Percentiles rank a stretch among this genome's conserved stretches.
Evolutionary conservation across 2,797 vertebrate genomes (phyloP).

Genomic region (Diplodus sargus): DNA sequence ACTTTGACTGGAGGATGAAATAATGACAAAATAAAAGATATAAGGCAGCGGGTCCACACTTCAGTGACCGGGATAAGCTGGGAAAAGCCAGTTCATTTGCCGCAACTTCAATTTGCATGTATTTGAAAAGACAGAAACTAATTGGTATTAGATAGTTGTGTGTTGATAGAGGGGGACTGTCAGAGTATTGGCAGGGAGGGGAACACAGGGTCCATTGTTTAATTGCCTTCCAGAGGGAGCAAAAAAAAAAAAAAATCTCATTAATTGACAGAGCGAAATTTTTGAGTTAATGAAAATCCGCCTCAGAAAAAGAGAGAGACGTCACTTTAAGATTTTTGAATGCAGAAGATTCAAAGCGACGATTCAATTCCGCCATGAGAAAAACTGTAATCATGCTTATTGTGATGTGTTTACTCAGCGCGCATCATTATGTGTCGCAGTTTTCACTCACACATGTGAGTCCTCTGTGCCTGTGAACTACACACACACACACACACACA

Average conservation of each 20-base stretch:
- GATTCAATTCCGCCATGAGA: constrained; percentile 17
- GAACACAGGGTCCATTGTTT: constrained; percentile 69
- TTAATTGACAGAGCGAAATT: constrained; percentile 60
- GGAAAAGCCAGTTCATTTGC: constrained; percentile 75
- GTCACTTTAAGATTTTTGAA: constrained; percentile 38
- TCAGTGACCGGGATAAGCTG: constrained; percentile 71
- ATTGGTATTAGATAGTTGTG: constrained; percentile 78
- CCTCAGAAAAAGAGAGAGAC: constrained; percentile 12
- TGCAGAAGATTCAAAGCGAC: constrained; percentile 14
- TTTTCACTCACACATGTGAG: constrained; percentile 30
- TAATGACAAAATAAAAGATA: constrained; percentile 74
- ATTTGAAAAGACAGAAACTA: constrained; percentile 79
- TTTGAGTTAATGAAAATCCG: constrained; percentile 48
- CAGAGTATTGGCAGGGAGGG: constrained; percentile 65
- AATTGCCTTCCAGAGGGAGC: constrained; percentile 66
- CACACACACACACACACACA: constrained; percentile 6
- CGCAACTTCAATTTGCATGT: constrained; percentile 78
- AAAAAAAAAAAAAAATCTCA: constrained; percentile 45
- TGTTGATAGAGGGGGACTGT: constrained; percentile 67
- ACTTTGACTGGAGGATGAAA: constrained; percentile 66
- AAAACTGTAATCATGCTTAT: constrained; percentile 27
- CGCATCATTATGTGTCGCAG: constrained; percentile 40
- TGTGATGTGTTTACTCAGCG: constrained; percentile 48
- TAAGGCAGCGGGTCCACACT: constrained; percentile 59
- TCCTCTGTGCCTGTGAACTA: constrained; percentile 15